These are phyloP conservation scores for Papilio aristodemus DNA, from an alignment of 1,140 invertebrate genomes.

Conservation along the genomic window DNA sequence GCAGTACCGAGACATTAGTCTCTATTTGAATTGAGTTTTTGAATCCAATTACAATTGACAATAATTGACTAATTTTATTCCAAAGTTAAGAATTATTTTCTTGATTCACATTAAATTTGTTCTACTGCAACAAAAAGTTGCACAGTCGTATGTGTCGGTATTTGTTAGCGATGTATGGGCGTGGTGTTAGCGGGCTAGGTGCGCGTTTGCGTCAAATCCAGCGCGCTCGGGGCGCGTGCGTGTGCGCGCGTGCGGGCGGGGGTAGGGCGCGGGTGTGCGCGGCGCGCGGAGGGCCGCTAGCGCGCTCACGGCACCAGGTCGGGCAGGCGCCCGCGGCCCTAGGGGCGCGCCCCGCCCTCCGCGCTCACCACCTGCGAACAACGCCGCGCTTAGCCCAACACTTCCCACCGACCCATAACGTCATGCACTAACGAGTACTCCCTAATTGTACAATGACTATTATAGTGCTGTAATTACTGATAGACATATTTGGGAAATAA, in stretches of 20 bases:
- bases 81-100: background rate
- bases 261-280: slow-evolving; percentile 40
- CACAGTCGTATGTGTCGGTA: background rate
- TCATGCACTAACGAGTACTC: too few species aligned
- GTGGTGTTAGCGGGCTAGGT: background rate
- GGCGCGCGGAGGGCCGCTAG: slow-evolving; percentile 48
- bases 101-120: too few species aligned
- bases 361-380: slow-evolving; percentile 67
- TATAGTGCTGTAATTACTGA: too few species aligned
- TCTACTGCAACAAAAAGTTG: too few species aligned
- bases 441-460: background rate
- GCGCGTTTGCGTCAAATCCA: background rate
- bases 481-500: too few species aligned
- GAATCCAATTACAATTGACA: slow-evolving; percentile 19
- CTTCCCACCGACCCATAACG: slow-evolving; percentile 2
- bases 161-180: background rate
- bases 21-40: slow-evolving; percentile 10
- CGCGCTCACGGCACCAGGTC: slow-evolving; percentile 79
- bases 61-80: slow-evolving; percentile 24
- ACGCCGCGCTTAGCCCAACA: slow-evolving; percentile 18
- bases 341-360: slow-evolving; percentile 70
- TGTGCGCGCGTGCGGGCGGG: slow-evolving; percentile 34
- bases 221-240: slow-evolving; percentile 31
- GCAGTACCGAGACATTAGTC: too few species aligned
- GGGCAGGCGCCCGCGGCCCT: slow-evolving; percentile 80